Evolutionary conservation across 2,888 invertebrate species (phyloP), one percentile per base, ranked within the genome.

Genomic region (Pasiphila rectangulata): DNA sequence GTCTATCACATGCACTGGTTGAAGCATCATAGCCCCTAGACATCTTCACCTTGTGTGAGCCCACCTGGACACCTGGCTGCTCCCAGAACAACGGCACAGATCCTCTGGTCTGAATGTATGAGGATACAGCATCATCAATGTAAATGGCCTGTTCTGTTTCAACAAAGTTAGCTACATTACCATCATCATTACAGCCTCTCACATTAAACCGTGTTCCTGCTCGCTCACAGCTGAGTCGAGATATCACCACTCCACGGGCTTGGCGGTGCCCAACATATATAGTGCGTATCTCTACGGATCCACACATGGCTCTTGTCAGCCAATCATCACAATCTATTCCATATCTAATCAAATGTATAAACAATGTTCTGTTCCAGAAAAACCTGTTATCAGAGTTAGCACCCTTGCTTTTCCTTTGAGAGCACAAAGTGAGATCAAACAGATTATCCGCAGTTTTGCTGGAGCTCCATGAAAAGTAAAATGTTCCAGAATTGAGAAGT

Each of bases 11-110:
- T 0, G 98, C 98, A 47, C 98, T 94, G 3, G 95, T 94, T 1
- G 98, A 97, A 1, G 98, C 94, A 83, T 99, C 98, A 77, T 95
- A 96, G 0, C 98, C 98, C 34, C 99, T 91, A 0, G 98, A 98
- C 87, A 99, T 93, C 79, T 97, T 96, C 0, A 99, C 98, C 89
- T 98, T 99, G 80, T 99, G 99, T 0, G 99, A 98, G 5, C 99
- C 99, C 23, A 99, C 98, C 89, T 98, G 97, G 6, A 99, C 94
- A 5, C 99, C 99, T 0, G 99, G 98, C 75, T 99, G 99, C 75
- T 99, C 99, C 98, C 99, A 99, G 85, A 99, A 99, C 13, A 99
- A 86, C 0, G 99, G 99, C 0, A 99, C 98, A 0, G 98, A 98
- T 0, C 99, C 99, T 63, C 99, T 91, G 0, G 97, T 97, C 85